Evolutionary conservation across 2,797 vertebrate species (phyloP).

Genomic region (Merluccius polli): DNA sequence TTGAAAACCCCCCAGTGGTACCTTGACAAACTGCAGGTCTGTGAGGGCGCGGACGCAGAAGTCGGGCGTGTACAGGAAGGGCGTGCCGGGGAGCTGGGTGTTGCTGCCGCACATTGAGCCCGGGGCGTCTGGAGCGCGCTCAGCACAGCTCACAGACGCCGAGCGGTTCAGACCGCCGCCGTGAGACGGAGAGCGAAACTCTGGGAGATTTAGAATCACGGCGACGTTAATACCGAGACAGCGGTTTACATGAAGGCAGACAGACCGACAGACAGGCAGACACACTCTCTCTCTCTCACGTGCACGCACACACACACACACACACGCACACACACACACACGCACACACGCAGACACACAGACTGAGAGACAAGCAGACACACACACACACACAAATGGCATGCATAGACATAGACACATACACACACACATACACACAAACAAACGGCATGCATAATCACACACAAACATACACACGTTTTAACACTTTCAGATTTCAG

Average conservation of each 20-base stretch:
- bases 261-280: background rate
- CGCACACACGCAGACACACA: background rate
- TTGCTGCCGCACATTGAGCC: constrained; percentile 73
- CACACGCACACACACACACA: no score
- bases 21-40: constrained; percentile 93
- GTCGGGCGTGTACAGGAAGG: constrained; percentile 83
- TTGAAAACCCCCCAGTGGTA: constrained; percentile 48
- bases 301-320: no score
- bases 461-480: background rate
- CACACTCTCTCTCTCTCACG: no score
- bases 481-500: background rate
- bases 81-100: constrained; percentile 74
- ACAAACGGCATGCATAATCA: background rate
- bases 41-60: constrained; percentile 89
- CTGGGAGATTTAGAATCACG: constrained; percentile 57
- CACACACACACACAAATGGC: background rate
- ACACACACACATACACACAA: no score
- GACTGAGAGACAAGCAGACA: background rate
- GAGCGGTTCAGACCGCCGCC: constrained; percentile 84
- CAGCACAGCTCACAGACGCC: constrained; percentile 82
- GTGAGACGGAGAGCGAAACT: constrained; percentile 84
- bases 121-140: constrained; percentile 67
- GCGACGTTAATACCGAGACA: background rate
- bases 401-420: no score
- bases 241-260: background rate